Evolutionary conservation across 2,888 invertebrate species (phyloP).

Genomic region (Lottia gigantea): DNA sequence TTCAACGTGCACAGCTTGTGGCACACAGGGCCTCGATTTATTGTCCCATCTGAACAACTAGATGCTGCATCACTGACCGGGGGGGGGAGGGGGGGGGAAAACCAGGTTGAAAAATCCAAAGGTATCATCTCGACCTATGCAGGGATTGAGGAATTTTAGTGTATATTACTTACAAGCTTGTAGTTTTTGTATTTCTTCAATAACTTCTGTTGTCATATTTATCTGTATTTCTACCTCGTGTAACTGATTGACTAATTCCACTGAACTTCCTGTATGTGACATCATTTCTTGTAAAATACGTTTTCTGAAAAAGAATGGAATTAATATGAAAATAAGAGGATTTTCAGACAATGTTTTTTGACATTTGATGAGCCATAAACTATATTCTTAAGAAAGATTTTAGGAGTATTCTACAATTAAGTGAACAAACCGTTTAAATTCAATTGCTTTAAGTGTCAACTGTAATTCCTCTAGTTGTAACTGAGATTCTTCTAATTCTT

Average conservation of each 20-base stretch:
- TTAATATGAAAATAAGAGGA: background rate
- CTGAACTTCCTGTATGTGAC: constrained; percentile 20
- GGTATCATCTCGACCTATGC: too few relatives aligned
- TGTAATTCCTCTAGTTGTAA: constrained; percentile 32
- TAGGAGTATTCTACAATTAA: too few relatives aligned
- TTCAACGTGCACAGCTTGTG: too few relatives aligned
- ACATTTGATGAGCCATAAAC: too few relatives aligned
- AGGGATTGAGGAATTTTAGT: too few relatives aligned
- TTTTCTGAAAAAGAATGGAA: constrained; percentile 28
- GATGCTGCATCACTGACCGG: too few relatives aligned
- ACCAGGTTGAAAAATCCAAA: too few relatives aligned
- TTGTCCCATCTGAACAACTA: too few relatives aligned
- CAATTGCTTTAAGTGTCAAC: constrained; percentile 30
- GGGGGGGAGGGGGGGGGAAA: too few relatives aligned
- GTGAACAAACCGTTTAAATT: constrained; percentile 32
- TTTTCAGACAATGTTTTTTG: too few relatives aligned
- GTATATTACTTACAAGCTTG: background rate
- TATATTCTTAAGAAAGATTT: too few relatives aligned
- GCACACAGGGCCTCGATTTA: too few relatives aligned
- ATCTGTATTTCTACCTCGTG: constrained; percentile 35
- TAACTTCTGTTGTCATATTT: constrained; percentile 25
- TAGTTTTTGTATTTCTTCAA: constrained; percentile 19
- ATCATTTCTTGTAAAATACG: constrained; percentile 34
- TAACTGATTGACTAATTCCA: constrained; percentile 31
- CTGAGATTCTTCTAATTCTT: constrained; percentile 23